Evolutionary conservation across 1,140 invertebrate genomes (phyloP), one percentile per base, ranked within the genome.

Genomic region (Drosophila virilis): DNA sequence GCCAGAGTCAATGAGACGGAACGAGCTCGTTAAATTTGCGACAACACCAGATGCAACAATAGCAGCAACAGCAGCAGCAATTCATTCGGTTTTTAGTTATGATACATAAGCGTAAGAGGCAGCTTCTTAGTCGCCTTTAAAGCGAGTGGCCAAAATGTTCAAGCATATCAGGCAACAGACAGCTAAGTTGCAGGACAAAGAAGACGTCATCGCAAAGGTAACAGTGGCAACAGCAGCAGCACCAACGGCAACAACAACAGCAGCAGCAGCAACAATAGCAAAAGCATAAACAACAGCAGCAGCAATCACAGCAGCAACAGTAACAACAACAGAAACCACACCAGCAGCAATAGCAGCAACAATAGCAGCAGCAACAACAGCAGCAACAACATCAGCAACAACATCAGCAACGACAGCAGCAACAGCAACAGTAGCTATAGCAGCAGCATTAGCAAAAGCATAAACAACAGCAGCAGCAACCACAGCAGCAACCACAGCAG

Each of bases 11-110:
- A 86, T 85, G 81, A 69, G 74, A 33, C 67, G 78, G 69, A 65
- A 81, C 54, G 48, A 85, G 78, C 76, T 83, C 77, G 80, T 83
- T 84, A 82, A 33, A 51, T 70, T 35, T 28, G 51, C 32, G 13
- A 54, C 32, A 60, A 33, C 55, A 35, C 0, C 32, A 35, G 43
- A 22, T 28, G 17, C 52, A 48, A 32, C 48, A 55, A 13, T 17
- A 61, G 35, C 28, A 17, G 42, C 55, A 50, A 7, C n/a, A 13
- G n/a, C 58, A 38, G 15, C 48, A 51, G 33, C 43, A 67, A 61
- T 52, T 48, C 22, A 43, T 67, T 67, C 22, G 33, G 15, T 67
- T 59, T 12, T 58, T 65, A 55, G 17, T 66, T 50, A 17, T 17
- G 17, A 17, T 17, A 57, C 35, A 50, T 57, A 48, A 71, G 37